phyloP scores from a whole-genome alignment of 2,113 vertebrate species.

The Zosterops pallidus region DNA sequence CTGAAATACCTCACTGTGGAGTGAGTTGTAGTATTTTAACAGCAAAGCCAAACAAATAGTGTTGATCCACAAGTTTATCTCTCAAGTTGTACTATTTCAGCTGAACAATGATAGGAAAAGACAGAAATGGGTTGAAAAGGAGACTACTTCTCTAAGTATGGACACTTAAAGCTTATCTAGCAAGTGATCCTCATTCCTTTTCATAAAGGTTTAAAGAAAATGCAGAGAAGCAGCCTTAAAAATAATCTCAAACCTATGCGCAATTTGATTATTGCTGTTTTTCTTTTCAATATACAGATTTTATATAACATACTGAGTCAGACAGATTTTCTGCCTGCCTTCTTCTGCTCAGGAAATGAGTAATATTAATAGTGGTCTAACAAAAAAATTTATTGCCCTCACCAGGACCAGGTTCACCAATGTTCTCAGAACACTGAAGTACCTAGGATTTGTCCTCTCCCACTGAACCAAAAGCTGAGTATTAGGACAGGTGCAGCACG shows the following conservation, averaged over 20 bases:
- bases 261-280: background rate
- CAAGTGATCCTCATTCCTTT: background rate
- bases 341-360: background rate
- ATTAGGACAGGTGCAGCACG: background rate
- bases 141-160: background rate
- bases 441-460: background rate
- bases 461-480: background rate
- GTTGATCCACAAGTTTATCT: background rate
- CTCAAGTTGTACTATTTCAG: background rate
- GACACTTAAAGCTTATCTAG: background rate
- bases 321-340: background rate
- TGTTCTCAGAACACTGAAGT: background rate
- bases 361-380: background rate
- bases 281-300: background rate
- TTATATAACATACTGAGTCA: background rate
- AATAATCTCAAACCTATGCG: background rate
- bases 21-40: background rate
- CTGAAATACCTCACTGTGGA: background rate
- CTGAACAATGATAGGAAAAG: background rate
- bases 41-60: background rate
- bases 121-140: background rate
- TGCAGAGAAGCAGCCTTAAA: background rate
- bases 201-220: background rate
- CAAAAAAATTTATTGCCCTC: background rate
- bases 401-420: background rate